phyloP scores from a whole-genome alignment of 2,797 vertebrate species.

The Benthosema pterotum region DNA sequence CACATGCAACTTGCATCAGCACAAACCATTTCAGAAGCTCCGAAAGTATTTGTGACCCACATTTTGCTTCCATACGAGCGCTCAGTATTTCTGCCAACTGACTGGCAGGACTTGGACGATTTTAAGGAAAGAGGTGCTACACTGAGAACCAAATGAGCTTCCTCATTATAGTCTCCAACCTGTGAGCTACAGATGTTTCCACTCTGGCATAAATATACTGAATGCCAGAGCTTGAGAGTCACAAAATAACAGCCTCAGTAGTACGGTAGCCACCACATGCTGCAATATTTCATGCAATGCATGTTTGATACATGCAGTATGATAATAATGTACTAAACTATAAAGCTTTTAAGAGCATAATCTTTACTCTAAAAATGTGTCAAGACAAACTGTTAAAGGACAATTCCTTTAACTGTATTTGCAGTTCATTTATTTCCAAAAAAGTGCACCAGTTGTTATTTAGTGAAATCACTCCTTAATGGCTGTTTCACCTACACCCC shows the following conservation, averaged over 20 bases:
- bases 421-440: too few species aligned
- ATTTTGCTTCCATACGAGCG: too few species aligned
- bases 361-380: background rate
- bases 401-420: too few species aligned
- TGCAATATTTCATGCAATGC: background rate
- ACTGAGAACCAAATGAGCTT: constrained; percentile 33
- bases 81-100: background rate
- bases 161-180: constrained; percentile 34
- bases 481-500: too few species aligned
- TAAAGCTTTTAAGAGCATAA: background rate
- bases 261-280: constrained; percentile 12
- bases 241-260: constrained; percentile 19
- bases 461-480: too few species aligned
- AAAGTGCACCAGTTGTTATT: too few species aligned
- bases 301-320: too few species aligned
- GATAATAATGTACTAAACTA: too few species aligned
- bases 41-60: too few species aligned
- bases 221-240: constrained; percentile 10
- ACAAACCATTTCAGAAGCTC: too few species aligned
- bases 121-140: constrained; percentile 16
- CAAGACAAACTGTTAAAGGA: constrained; percentile 7
- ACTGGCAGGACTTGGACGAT: background rate
- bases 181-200: constrained; percentile 18
- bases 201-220: background rate
- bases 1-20: too few species aligned